Evolutionary conservation across 2,888 invertebrate species (phyloP), one percentile per base, ranked within the genome.

Genomic region (Andricus quercusramuli): DNA sequence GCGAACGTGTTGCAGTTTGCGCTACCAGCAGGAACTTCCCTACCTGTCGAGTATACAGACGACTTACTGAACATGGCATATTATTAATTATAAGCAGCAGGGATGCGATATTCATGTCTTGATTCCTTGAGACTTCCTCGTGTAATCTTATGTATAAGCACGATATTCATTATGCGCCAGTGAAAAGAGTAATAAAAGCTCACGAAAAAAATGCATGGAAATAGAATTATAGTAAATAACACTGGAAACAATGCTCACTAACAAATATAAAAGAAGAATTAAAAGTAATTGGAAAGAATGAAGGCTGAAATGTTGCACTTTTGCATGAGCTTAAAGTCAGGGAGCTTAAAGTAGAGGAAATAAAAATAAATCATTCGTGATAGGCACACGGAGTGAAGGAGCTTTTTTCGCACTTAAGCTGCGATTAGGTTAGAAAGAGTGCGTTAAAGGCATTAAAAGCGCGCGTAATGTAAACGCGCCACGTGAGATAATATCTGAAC

Each of bases 61-160:
- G 89, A 89, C 90, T 91, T 89, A 90, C 89, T 88, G 89, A 87
- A 86, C 88, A 84, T 86, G 88, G 89, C 89, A 88, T 85, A 86
- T 88, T 89, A 90, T 91, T 91, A 91, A 91, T 91, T 90, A 89
- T 88, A 88, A 90, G 88, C 91, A 89, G 87, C 89, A 87, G 87
- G 88, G 87, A 87, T 87, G 89, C 88, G 89, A 90, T 90, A 89
- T 89, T 90, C 89, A 56, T 37, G 56, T 56, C 56, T 74, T 74
- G 56, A 32, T 74, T 74, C 56, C 74, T 56, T 51, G n/a, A 56
- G 29, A 56, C 5, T 32, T 32, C 56, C 29, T 74, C 9, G 13
- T 51, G 32, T 25, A 70, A 32, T 32, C 70, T 70, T 51, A 20
- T 17, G 47, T 17, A 32, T 29, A 47, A 67, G 65, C 65, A 29